Percentiles rank a stretch among this genome's conserved stretches.
Evolutionary conservation across 2,888 invertebrate genomes (phyloP).

Genomic region (Rambutsinella grinnellia): DNA sequence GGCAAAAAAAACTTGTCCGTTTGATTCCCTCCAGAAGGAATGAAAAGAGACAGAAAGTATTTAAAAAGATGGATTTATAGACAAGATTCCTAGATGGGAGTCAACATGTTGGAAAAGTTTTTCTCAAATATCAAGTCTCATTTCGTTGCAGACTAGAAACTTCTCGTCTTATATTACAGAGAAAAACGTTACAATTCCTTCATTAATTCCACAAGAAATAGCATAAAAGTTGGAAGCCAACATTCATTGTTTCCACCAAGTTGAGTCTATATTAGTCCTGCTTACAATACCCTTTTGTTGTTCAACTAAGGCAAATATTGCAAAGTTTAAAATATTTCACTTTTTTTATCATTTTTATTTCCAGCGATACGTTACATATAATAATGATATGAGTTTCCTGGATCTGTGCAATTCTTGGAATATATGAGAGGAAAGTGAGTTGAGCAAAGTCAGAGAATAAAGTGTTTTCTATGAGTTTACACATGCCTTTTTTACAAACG

Average conservation of each 20-base stretch:
- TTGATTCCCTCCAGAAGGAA: too few relatives aligned
- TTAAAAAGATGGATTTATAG: too few relatives aligned
- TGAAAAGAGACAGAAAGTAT: too few relatives aligned
- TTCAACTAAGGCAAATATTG: neutral
- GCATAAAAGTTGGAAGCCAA: conserved; percentile 27
- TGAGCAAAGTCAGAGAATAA: too few relatives aligned
- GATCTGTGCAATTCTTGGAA: neutral
- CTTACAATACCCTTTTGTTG: neutral
- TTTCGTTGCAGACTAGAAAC: too few relatives aligned
- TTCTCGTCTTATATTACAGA: neutral
- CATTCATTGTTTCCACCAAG: conserved; percentile 10
- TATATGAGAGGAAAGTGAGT: too few relatives aligned
- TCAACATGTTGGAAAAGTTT: too few relatives aligned
- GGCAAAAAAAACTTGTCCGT: too few relatives aligned
- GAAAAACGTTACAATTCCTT: neutral
- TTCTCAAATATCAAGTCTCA: too few relatives aligned
- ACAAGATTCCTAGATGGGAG: too few relatives aligned
- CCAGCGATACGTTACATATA: neutral
- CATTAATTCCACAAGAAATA: conserved; percentile 20
- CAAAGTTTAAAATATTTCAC: neutral
- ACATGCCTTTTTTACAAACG: too few relatives aligned
- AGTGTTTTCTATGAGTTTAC: too few relatives aligned
- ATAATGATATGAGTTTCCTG: neutral
- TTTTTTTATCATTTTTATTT: neutral
- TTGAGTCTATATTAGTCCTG: conserved; percentile 11